These are phyloP conservation scores for Butorides virescens DNA, from an alignment of 2,113 vertebrate species.

Conservation along the genomic window DNA sequence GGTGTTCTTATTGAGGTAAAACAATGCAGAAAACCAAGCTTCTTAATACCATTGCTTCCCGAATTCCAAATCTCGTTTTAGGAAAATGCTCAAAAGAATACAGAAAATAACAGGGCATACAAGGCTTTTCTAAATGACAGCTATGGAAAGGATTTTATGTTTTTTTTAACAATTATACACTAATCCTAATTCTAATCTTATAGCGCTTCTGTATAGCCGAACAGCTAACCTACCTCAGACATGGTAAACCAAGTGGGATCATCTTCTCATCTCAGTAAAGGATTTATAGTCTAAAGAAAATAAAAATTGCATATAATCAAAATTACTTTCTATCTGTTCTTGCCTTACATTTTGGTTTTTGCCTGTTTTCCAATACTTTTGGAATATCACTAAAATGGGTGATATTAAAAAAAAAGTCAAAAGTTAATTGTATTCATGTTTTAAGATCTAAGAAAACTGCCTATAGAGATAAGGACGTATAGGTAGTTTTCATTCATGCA, in stretches of 20 bases:
- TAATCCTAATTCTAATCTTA: conserved; percentile 45
- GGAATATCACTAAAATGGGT: background rate
- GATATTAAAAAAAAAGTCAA: background rate
- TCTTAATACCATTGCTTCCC: background rate
- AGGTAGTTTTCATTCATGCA: background rate
- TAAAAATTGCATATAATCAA: background rate
- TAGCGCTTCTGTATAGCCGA: background rate
- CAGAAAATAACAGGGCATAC: background rate
- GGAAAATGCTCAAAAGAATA: background rate
- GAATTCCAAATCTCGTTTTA: background rate
- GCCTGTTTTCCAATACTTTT: background rate
- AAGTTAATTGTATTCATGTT: background rate
- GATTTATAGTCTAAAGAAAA: background rate
- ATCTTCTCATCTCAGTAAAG: background rate
- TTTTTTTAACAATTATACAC: conserved; percentile 19
- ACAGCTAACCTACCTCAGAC: conserved; percentile 4
- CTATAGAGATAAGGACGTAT: background rate
- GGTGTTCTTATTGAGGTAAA: background rate
- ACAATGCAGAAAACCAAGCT: background rate
- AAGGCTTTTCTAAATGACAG: conserved; percentile 14
- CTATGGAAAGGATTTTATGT: conserved; percentile 14
- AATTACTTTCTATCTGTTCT: background rate
- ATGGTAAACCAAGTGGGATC: background rate
- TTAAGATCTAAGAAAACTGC: background rate
- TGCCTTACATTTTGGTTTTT: background rate